Evolutionary conservation across 2,797 vertebrate species (phyloP), one percentile per base, ranked within the genome.

Genomic region (Pitangus sulphuratus): DNA sequence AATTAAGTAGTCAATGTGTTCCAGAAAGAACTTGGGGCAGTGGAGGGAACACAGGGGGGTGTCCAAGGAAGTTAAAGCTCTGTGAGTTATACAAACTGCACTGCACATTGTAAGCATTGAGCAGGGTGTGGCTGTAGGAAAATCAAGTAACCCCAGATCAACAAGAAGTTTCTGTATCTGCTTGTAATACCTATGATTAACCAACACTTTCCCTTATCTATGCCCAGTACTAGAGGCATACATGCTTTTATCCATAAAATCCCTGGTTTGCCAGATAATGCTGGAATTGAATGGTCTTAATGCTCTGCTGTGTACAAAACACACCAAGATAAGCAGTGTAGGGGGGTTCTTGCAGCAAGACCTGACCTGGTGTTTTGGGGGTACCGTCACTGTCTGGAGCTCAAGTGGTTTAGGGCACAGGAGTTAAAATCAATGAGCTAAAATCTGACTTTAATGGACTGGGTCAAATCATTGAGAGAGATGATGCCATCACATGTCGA

Each of bases 271-370:
- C 39, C 31, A 3, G 30, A 9, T 18, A 60, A 28, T 57, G 69
- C 47, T 78, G 31, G 28, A 65, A 65, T 2, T 47, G 47, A 2
- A 1, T 1, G 1, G 15, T 40, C 35, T 31, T 19, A 24, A 17
- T 12, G 21, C 28, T 47, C 13, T n/a, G 33, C 35, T 61, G n/a
- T 12, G 8, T 19, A 10, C 30, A 66, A 37, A 61, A 2, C 7
- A 9, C 22, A 9, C 15, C 0, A 3, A 33, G 39, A 21, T 21
- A 13, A 72, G 24, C 8, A 9, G 0, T 6, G 24, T 7, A 44
- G 26, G 12, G 10, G 12, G 24, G 18, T 30, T 15, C 44, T 65
- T 58, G 51, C 51, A 80, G 51, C 37, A 25, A 10, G 60, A 45
- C 28, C n/a, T 66, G 51, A 3, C 8, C 24, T 51, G 60, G 11